Percentiles rank a stretch among this genome's conserved stretches.
phyloP scores from a whole-genome alignment of 2,888 invertebrate species.

The Cheilosia vernalis region DNA sequence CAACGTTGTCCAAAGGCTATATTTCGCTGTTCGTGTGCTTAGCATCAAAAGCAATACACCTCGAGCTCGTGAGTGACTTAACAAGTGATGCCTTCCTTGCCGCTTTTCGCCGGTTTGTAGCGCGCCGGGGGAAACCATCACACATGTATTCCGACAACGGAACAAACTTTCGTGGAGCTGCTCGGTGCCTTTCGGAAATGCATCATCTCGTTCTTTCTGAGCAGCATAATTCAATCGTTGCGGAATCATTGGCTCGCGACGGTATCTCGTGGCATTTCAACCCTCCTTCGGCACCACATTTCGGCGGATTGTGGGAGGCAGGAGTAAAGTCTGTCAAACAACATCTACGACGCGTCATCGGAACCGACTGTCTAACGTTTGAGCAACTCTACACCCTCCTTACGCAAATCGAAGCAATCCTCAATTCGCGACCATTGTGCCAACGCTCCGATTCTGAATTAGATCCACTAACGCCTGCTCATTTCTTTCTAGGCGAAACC shows the following conservation, averaged over 20 bases:
- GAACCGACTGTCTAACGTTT: not conserved
- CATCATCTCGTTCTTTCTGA: conserved; percentile 26
- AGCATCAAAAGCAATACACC: conserved; percentile 36
- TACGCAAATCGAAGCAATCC: conserved; percentile 7
- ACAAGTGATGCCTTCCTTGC: conserved; percentile 43
- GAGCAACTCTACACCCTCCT: conserved; percentile 8
- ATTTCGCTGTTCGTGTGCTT: conserved; percentile 52
- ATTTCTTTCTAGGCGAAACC: conserved; percentile 17
- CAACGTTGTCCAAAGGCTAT: conserved; percentile 37
- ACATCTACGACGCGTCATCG: conserved; percentile 4
- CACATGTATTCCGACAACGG: conserved; percentile 54
- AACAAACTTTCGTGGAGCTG: conserved; percentile 52
- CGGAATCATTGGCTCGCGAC: conserved; percentile 49
- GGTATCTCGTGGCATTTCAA: conserved; percentile 60
- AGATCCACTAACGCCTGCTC: conserved; percentile 31
- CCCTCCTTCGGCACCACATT: conserved; percentile 57
- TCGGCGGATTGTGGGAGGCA: conserved; percentile 58
- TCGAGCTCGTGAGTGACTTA: conserved; percentile 56
- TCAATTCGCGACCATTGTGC: conserved; percentile 27
- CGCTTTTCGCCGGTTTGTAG: conserved; percentile 45
- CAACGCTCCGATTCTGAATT: not conserved
- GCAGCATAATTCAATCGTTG: conserved; percentile 21
- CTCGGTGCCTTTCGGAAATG: conserved; percentile 32
- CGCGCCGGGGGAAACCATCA: conserved; percentile 49
- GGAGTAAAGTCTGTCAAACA: conserved; percentile 49